Conservation (phyloP, 2,113 vertebrate species). For the Sitta europaea region DNA sequence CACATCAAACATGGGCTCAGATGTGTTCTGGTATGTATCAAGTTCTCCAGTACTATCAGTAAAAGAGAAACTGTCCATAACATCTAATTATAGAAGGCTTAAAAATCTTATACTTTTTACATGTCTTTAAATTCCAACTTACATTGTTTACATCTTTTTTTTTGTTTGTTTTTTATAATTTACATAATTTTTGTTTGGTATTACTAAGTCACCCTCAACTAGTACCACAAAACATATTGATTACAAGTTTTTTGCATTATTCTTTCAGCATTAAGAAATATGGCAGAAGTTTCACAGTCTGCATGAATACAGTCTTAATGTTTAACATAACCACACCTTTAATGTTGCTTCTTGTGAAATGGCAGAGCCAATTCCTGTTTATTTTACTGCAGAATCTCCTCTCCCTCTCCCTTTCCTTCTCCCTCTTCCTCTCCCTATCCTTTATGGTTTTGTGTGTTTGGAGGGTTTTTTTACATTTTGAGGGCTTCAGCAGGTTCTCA, state of each 20-base stretch:
- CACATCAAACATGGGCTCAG: neutral
- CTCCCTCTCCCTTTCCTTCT: too few relatives aligned
- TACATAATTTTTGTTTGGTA: accelerated
- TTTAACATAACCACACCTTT: neutral
- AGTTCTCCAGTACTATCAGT: neutral
- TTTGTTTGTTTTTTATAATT: too few relatives aligned
- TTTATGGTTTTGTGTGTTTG: neutral
- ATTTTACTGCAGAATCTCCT: neutral
- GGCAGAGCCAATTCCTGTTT: neutral
- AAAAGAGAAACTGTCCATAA: neutral
- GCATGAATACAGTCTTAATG: neutral
- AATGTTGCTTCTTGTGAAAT: neutral
- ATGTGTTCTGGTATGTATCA: neutral
- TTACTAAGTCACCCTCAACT: neutral
- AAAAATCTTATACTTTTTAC: neutral
- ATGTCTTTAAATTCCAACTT: neutral
- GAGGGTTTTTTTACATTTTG: neutral
- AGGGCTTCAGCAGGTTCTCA: neutral
- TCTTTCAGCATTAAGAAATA: neutral
- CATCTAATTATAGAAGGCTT: neutral
- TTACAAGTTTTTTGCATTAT: neutral
- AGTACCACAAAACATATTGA: neutral
- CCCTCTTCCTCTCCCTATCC: neutral
- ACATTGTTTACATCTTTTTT: too few relatives aligned
- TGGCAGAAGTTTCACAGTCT: neutral